Conservation (phyloP, 2,797 vertebrate genomes). For the Perodicticus potto region DNA sequence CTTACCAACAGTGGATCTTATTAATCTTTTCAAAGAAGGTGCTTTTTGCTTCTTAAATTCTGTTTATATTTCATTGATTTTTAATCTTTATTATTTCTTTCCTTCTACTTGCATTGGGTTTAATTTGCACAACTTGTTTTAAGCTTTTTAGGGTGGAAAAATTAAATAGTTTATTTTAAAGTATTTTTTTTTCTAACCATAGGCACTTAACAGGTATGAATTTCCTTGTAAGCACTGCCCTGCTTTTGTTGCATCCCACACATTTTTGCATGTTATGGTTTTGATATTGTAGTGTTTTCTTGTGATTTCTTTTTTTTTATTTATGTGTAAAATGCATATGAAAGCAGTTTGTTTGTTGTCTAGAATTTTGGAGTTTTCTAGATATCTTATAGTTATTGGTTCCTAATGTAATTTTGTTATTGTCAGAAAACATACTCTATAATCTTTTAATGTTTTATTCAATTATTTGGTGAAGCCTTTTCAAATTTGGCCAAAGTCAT, state of each 20-base stretch:
- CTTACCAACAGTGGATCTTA: background rate
- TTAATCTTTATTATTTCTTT: slow-evolving; percentile 46
- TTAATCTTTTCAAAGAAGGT: slow-evolving; percentile 29
- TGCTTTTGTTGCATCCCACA: background rate
- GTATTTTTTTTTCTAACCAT: slow-evolving; percentile 8
- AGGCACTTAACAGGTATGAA: background rate
- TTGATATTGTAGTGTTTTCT: background rate
- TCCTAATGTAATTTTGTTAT: slow-evolving; percentile 16
- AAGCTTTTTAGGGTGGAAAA: slow-evolving; percentile 42
- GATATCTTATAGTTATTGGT: background rate
- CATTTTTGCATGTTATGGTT: slow-evolving; percentile 35
- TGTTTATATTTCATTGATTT: slow-evolving; percentile 28
- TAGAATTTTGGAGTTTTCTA: background rate
- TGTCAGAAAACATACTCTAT: background rate
- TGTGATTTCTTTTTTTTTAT: slow-evolving; percentile 26
- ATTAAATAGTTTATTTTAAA: background rate
- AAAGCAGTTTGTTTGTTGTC: background rate
- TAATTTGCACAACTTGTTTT: slow-evolving; percentile 9
- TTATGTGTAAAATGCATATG: background rate
- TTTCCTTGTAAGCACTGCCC: background rate
- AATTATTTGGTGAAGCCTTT: background rate
- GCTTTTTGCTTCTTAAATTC: slow-evolving; percentile 21
- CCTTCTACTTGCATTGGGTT: background rate
- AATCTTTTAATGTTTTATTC: background rate
- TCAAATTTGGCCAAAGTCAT: background rate